Conservation (phyloP, 2,113 vertebrate genomes). For the Bambusicola thoracicus region DNA sequence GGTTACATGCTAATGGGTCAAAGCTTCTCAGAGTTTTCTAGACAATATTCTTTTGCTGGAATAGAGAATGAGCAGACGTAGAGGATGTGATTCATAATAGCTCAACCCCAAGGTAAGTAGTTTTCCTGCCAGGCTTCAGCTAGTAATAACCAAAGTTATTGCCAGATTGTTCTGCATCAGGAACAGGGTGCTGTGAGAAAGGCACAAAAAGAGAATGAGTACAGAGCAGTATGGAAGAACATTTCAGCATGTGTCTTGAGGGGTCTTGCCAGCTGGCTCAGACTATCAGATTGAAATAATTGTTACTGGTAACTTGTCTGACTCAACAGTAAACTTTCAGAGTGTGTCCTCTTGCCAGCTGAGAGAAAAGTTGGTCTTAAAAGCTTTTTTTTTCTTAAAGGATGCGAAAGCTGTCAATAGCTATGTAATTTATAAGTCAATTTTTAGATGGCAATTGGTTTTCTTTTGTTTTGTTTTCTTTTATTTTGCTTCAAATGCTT, state of each 20-base stretch:
- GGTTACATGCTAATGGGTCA: neutral
- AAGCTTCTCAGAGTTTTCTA: neutral
- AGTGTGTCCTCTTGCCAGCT: neutral
- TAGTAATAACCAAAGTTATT: neutral
- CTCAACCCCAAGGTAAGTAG: neutral
- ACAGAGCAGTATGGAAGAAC: neutral
- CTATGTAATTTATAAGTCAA: neutral
- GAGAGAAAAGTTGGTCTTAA: neutral
- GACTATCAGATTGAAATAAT: neutral
- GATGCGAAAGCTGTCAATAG: neutral
- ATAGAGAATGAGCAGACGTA: neutral
- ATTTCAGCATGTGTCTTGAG: neutral
- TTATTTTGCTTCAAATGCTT: constrained; percentile 2
- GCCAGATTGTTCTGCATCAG: neutral
- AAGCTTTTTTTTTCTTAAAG: neutral
- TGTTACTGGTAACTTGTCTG: neutral
- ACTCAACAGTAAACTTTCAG: neutral
- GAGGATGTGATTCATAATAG: neutral
- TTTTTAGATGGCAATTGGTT: constrained; percentile 7
- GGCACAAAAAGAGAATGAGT: neutral
- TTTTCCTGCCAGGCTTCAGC: neutral
- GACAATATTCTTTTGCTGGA: neutral
- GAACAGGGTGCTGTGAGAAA: neutral
- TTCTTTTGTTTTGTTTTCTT: constrained; percentile 14
- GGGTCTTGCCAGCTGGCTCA: neutral